These are phyloP conservation scores for Sphinx pinastri DNA, from an alignment of 2,888 invertebrate species.

Conservation along the genomic window DNA sequence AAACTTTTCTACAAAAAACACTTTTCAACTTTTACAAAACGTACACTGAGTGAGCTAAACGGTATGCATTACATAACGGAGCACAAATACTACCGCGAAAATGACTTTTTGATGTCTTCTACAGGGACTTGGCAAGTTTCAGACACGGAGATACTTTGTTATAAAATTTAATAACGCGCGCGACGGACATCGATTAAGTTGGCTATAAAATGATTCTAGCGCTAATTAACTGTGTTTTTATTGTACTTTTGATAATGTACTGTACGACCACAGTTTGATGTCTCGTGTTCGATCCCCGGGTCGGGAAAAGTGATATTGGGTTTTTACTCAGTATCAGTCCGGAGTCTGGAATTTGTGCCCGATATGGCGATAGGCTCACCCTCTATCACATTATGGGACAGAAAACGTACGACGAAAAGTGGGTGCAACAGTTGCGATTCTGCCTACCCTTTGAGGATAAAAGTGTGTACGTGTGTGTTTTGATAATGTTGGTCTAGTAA, in stretches of 20 bases:
- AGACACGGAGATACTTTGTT: constrained; percentile 22
- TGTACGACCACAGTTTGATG: too few species aligned
- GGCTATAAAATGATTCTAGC: background rate
- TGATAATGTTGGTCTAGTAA: background rate
- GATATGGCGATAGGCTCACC: too few species aligned
- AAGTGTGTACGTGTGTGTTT: background rate
- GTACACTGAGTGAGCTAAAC: background rate
- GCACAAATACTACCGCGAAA: constrained; percentile 19
- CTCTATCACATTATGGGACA: too few species aligned
- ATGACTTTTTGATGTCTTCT: constrained; percentile 26
- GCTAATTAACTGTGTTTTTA: background rate
- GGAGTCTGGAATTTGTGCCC: too few species aligned
- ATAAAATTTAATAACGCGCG: constrained; percentile 15
- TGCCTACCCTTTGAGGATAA: too few species aligned
- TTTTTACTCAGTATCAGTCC: too few species aligned
- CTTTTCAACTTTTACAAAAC: background rate
- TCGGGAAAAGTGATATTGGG: too few species aligned
- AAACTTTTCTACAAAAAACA: background rate
- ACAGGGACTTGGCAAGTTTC: constrained; percentile 23
- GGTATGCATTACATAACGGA: constrained; percentile 14
- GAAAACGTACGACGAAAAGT: too few species aligned
- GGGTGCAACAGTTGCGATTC: too few species aligned
- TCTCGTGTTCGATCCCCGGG: too few species aligned
- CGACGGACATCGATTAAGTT: constrained; percentile 2
- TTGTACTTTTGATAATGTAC: too few species aligned